These are phyloP conservation scores for Drosophila tristis DNA, from an alignment of 1,140 invertebrate species.

Conservation along the genomic window DNA sequence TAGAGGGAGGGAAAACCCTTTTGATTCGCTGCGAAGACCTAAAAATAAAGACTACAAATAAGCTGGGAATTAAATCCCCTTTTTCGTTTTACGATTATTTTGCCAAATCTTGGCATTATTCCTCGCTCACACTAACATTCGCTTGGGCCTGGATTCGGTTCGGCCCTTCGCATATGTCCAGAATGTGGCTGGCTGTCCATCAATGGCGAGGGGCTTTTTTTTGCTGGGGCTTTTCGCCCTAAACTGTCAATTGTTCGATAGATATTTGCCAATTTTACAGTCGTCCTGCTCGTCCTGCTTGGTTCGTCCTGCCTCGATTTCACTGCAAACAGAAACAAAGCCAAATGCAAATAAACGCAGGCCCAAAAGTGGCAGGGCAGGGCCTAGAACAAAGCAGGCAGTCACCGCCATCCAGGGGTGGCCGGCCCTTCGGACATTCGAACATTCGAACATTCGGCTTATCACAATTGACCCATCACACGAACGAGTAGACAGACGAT, in stretches of 20 bases:
- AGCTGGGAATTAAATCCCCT: conserved; percentile 34
- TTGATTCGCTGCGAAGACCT: conserved; percentile 20
- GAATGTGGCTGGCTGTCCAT: conserved; percentile 46
- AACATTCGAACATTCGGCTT: conserved; percentile 51
- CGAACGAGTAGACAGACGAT: conserved; percentile 8
- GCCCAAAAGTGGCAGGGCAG: conserved; percentile 42
- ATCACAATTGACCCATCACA: conserved; percentile 70
- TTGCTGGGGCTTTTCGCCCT: conserved; percentile 32
- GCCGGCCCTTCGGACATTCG: too few species aligned
- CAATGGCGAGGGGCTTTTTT: conserved; percentile 47
- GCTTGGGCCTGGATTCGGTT: conserved; percentile 19
- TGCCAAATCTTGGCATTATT: conserved; percentile 46
- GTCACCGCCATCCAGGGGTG: conserved; percentile 31
- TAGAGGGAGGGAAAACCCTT: conserved; percentile 21
- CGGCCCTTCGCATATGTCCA: conserved; percentile 49
- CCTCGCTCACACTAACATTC: conserved; percentile 32
- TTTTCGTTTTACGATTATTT: conserved; percentile 4
- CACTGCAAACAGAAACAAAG: conserved; percentile 78
- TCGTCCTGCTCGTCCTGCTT: conserved; percentile 23
- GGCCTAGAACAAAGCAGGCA: conserved; percentile 76
- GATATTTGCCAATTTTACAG: conserved; percentile 74
- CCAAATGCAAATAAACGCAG: conserved; percentile 78
- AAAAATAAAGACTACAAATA: conserved; percentile 34
- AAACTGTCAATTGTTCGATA: conserved; percentile 71
- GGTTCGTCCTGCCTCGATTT: conserved; percentile 64